phyloP scores from a whole-genome alignment of 37 sponge, comb jelly and placozoan genomes.

The Lycopodina hypogea region DNA sequence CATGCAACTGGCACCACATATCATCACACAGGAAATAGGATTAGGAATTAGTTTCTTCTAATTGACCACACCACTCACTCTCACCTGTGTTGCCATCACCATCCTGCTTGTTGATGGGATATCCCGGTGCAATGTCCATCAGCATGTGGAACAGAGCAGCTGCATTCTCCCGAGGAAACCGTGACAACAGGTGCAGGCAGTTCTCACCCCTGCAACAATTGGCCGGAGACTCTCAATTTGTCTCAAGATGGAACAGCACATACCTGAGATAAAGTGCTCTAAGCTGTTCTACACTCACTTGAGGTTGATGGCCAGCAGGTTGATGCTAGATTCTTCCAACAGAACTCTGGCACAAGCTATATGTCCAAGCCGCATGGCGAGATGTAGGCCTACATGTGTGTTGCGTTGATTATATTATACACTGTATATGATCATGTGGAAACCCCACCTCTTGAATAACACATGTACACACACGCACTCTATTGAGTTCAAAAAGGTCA shows the following conservation, averaged over 20 bases:
- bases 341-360: constrained; percentile 63
- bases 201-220: constrained; percentile 71
- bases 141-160: constrained; percentile 61
- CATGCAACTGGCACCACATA: no score
- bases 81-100: constrained; percentile 83
- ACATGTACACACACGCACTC: not conserved
- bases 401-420: no score
- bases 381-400: constrained; percentile 68
- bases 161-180: constrained; percentile 70
- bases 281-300: constrained; percentile 38
- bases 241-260: not conserved
- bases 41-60: not conserved
- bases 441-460: not conserved
- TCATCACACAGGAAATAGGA: not conserved
- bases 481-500: not conserved
- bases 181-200: constrained; percentile 73
- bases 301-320: constrained; percentile 63
- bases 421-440: no score
- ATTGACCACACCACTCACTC: not conserved
- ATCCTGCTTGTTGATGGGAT: constrained; percentile 75
- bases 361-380: constrained; percentile 82
- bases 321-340: constrained; percentile 62
- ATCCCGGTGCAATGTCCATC: constrained; percentile 43
- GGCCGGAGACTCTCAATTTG: no score
- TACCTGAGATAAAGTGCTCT: no score